Conservation (phyloP, 2,113 vertebrate genomes). For the Steatornis caripensis region DNA sequence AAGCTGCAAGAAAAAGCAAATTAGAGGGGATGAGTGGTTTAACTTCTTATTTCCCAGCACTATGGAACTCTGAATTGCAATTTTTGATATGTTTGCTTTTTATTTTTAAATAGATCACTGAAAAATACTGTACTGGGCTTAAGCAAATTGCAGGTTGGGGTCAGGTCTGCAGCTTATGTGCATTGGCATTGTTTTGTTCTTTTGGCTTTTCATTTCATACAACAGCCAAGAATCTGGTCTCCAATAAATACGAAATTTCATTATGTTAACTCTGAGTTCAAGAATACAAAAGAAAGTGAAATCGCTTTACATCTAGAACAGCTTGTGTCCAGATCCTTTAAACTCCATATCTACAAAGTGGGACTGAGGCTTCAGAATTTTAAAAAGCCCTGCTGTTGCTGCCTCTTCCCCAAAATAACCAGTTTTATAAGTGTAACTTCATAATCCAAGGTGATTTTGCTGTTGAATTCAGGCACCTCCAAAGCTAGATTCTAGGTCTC, state of each 20-base stretch:
- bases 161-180: background rate
- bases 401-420: background rate
- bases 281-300: background rate
- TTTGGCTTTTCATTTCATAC: background rate
- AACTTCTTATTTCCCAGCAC: background rate
- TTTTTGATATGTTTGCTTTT: background rate
- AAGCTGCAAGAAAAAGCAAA: background rate
- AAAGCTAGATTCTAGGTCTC: background rate
- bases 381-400: background rate
- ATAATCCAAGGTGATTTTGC: background rate
- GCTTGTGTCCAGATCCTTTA: background rate
- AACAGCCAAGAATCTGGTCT: background rate
- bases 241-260: background rate
- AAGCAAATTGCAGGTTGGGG: background rate
- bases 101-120: background rate
- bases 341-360: background rate
- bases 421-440: background rate
- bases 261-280: background rate
- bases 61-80: background rate
- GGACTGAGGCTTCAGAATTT: background rate
- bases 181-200: background rate
- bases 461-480: background rate
- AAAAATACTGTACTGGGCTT: background rate
- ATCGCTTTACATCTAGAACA: background rate
- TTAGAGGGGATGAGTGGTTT: background rate